phyloP scores from a whole-genome alignment of 2,797 vertebrate species.

The Myotis findleyi region DNA sequence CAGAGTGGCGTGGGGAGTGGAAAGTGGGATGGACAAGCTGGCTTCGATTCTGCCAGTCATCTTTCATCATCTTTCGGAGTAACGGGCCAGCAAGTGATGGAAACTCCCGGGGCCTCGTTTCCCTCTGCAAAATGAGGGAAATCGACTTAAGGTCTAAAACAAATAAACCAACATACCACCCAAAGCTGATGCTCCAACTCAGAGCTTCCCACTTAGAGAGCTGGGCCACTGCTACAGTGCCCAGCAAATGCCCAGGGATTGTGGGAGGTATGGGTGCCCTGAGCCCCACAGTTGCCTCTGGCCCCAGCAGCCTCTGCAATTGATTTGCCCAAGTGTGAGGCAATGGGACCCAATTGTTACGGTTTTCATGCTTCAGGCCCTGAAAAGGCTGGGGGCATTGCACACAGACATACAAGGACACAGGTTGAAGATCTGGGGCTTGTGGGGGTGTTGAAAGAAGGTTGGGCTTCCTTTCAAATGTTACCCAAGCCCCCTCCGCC shows the following conservation, averaged over 20 bases:
- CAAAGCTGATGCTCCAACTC: neutral
- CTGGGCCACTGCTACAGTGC: neutral
- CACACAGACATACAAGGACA: neutral
- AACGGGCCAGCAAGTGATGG: neutral
- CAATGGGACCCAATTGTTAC: too few relatives aligned
- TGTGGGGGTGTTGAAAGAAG: neutral
- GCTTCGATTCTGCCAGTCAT: neutral
- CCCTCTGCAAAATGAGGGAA: neutral
- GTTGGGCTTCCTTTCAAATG: neutral
- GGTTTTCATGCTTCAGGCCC: neutral
- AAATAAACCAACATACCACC: neutral
- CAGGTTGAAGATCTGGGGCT: neutral
- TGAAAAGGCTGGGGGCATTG: too few relatives aligned
- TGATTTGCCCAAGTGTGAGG: neutral
- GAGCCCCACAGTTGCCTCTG: neutral
- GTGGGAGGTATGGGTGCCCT: neutral
- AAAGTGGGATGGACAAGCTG: neutral
- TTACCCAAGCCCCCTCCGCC: neutral
- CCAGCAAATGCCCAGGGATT: neutral
- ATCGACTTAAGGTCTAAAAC: neutral
- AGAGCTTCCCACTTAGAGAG: neutral
- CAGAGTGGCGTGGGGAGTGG: accelerated
- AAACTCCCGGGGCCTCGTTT: neutral
- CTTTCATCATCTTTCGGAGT: neutral
- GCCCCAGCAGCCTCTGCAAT: neutral